Percentiles rank a stretch among this genome's conserved stretches.
phyloP scores from a whole-genome alignment of 2,888 invertebrate genomes.

The Brenthis hecate region DNA sequence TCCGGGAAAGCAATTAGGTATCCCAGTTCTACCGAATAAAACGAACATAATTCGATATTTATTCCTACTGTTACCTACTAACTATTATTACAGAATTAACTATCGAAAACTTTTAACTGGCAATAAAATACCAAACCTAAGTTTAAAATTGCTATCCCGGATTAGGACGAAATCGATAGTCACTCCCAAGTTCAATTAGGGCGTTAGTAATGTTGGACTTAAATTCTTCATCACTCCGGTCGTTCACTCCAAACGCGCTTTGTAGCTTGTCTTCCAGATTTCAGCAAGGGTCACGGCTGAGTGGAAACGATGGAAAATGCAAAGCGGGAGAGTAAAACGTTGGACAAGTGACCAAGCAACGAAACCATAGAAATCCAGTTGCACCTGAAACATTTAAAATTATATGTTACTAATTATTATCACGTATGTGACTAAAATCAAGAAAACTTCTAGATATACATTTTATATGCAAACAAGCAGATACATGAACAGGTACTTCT shows the following conservation, averaged over 20 bases:
- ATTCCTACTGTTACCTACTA: conserved; percentile 56
- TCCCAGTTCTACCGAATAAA: conserved; percentile 27
- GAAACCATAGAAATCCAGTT: conserved; percentile 95
- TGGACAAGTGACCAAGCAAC: conserved; percentile 96
- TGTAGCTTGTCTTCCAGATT: conserved; percentile 98
- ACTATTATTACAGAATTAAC: conserved; percentile 53
- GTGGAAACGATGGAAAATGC: conserved; percentile 98
- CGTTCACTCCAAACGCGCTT: conserved; percentile 92
- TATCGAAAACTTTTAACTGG: conserved; percentile 64
- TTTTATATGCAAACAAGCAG: too few relatives aligned
- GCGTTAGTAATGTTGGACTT: conserved; percentile 49
- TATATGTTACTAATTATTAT: neutral
- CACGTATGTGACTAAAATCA: too few relatives aligned
- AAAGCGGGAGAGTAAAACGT: conserved; percentile 95
- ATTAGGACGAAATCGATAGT: conserved; percentile 68
- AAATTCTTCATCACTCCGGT: conserved; percentile 47
- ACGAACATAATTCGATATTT: conserved; percentile 59
- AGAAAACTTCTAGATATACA: too few relatives aligned
- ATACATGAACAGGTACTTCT: too few relatives aligned
- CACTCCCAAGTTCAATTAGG: conserved; percentile 28
- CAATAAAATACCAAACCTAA: conserved; percentile 65
- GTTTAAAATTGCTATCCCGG: conserved; percentile 75
- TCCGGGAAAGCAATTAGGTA: conserved; percentile 62
- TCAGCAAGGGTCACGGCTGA: conserved; percentile 96
- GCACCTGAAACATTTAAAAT: conserved; percentile 76